Evolutionary conservation across 2,888 invertebrate species (phyloP).

Genomic region (Eudemis profundana): DNA sequence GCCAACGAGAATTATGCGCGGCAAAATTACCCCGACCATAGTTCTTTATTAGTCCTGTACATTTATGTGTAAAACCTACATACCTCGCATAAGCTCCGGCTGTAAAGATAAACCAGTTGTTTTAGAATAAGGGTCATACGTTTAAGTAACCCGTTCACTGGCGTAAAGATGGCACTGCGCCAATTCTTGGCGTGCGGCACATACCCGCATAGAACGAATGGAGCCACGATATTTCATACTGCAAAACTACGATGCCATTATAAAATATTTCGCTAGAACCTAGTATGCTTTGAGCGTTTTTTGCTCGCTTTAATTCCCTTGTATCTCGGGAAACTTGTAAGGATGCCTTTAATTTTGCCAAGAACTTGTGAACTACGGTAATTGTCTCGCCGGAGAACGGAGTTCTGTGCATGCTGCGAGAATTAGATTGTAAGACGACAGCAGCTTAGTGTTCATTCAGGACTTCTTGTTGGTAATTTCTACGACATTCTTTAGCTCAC

Average conservation of each 20-base stretch:
- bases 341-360: conserved; percentile 36
- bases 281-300: conserved; percentile 33
- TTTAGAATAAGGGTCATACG: conserved; percentile 47
- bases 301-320: conserved; percentile 31
- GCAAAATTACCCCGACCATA: not conserved
- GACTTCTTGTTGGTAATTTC: not conserved
- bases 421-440: conserved; percentile 15
- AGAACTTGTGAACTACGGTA: conserved; percentile 36
- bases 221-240: conserved; percentile 32
- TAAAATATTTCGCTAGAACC: conserved; percentile 35
- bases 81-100: conserved; percentile 1
- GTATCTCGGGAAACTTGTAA: conserved; percentile 36
- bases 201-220: conserved; percentile 17
- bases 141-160: conserved; percentile 55
- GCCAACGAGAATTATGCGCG: conserved; percentile 5
- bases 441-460: conserved; percentile 15
- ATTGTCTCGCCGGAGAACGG: conserved; percentile 25
- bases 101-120: conserved; percentile 34
- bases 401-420: conserved; percentile 12
- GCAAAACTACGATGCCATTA: conserved; percentile 31
- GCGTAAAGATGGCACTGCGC: conserved; percentile 52
- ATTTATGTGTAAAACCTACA: conserved; percentile 17
- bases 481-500: not conserved
- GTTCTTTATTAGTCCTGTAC: not conserved
- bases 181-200: conserved; percentile 48